Percentiles rank a stretch among this genome's conserved stretches.
Evolutionary conservation across 92 coral and sea anemone species (phyloP).

Genomic region (Palythoa caribaeorum): DNA sequence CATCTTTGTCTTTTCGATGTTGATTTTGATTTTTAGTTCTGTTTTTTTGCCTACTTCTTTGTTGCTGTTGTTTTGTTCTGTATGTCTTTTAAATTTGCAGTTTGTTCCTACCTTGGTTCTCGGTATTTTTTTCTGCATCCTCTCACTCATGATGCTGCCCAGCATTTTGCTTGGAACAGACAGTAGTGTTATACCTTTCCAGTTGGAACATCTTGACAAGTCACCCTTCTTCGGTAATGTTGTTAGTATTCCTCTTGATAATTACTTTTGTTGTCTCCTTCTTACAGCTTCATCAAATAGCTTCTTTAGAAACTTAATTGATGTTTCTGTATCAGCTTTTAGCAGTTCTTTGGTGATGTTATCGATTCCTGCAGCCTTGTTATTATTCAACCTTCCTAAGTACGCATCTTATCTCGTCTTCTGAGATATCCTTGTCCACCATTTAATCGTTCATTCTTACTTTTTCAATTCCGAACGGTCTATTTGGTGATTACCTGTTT

Average conservation of each 20-base stretch:
- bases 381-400: neutral
- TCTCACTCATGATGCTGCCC: neutral
- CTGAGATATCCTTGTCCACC: neutral
- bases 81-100: no score
- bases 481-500: no score
- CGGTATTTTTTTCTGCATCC: neutral
- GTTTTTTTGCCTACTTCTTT: no score
- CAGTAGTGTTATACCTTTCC: neutral
- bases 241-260: neutral
- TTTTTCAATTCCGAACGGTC: no score
- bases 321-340: neutral
- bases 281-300: neutral
- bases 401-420: neutral
- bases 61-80: no score
- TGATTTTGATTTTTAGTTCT: no score
- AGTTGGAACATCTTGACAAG: neutral
- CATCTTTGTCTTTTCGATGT: neutral
- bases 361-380: neutral
- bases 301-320: neutral
- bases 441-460: neutral
- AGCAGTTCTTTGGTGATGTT: neutral
- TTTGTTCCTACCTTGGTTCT: no score
- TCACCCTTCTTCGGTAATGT: slow-evolving; percentile 7
- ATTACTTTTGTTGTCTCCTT: neutral
- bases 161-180: neutral